Evolutionary conservation across 2,113 vertebrate genomes (phyloP).

Genomic region (Campylomormyrus numenius): DNA sequence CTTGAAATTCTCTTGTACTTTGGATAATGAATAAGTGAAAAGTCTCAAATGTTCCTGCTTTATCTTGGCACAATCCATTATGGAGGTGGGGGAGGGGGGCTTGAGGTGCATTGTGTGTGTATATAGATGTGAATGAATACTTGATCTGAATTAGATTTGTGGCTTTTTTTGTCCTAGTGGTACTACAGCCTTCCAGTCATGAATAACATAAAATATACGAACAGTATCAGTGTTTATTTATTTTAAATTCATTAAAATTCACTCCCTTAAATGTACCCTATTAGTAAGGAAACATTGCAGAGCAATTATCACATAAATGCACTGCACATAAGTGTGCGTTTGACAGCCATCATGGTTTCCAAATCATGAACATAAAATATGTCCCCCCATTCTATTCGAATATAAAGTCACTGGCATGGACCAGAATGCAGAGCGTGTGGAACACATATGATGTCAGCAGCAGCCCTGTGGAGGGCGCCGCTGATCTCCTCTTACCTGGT

Average conservation of each 20-base stretch:
- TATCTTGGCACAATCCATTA: background rate
- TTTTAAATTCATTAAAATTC: background rate
- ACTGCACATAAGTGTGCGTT: background rate
- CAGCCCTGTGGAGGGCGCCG: background rate
- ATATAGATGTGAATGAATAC: background rate
- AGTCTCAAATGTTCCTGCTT: background rate
- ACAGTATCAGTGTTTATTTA: background rate
- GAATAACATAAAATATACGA: background rate
- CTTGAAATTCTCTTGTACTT: background rate
- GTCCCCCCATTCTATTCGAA: background rate
- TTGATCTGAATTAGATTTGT: background rate
- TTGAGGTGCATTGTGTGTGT: background rate
- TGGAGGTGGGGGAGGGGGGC: background rate
- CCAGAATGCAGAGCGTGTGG: background rate
- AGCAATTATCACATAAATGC: background rate
- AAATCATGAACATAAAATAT: background rate
- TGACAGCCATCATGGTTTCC: background rate
- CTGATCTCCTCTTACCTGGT: background rate
- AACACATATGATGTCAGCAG: background rate
- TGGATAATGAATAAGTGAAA: background rate
- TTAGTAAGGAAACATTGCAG: background rate
- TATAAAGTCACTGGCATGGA: background rate
- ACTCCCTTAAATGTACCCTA: background rate
- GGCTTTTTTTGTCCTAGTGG: background rate
- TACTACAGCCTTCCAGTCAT: background rate